Conservation (phyloP, 2,797 vertebrate genomes). For the Enteromius unitaeniatus region DNA sequence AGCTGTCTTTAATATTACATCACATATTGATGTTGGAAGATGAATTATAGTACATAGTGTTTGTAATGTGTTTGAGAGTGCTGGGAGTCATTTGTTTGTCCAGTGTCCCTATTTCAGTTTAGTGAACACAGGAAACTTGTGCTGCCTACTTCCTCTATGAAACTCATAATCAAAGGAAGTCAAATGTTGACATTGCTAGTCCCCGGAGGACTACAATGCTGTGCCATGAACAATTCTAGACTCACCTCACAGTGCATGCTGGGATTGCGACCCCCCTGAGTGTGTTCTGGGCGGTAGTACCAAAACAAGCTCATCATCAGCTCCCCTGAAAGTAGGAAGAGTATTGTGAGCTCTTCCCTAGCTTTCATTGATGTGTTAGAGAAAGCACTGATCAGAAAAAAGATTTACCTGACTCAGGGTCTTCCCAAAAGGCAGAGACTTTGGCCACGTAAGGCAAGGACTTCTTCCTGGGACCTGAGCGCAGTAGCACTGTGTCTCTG, state of each 20-base stretch:
- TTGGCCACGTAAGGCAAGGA: constrained; percentile 97
- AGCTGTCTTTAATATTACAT: not conserved
- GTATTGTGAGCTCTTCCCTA: constrained; percentile 10
- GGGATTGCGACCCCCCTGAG: constrained; percentile 93
- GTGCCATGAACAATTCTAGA: constrained; percentile 27
- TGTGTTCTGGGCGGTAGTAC: constrained; percentile 99
- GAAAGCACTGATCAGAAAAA: not conserved
- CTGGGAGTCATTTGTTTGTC: constrained; percentile 39
- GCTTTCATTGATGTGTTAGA: not conserved
- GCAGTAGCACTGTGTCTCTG: constrained; percentile 94
- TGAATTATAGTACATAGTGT: not conserved
- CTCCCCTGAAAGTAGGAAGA: constrained; percentile 81
- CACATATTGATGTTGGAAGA: constrained; percentile 8
- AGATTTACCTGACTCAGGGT: constrained; percentile 92
- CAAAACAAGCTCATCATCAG: constrained; percentile 99
- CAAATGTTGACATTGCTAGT: constrained; percentile 57
- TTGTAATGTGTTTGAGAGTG: constrained; percentile 44
- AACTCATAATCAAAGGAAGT: constrained; percentile 61
- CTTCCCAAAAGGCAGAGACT: constrained; percentile 97
- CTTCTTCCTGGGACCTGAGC: constrained; percentile 95
- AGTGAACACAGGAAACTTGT: constrained; percentile 64
- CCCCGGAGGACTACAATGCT: constrained; percentile 22
- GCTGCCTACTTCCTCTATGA: constrained; percentile 53
- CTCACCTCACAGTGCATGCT: constrained; percentile 95
- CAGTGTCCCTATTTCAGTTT: constrained; percentile 48